Conservation (phyloP, 2,888 invertebrate species). For the Rhingia campestris region DNA sequence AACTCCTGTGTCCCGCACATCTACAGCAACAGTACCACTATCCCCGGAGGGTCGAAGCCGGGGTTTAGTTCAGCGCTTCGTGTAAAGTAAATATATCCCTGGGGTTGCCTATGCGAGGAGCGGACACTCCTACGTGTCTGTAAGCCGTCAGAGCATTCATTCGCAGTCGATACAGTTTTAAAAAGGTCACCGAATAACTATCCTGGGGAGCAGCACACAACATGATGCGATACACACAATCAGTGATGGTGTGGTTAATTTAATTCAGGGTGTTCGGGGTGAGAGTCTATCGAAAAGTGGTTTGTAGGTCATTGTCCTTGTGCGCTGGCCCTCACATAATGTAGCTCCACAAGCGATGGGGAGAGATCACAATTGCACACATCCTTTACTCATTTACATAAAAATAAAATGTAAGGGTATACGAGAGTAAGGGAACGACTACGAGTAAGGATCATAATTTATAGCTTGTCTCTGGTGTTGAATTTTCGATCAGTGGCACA, state of each 20-base stretch:
- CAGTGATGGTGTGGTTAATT: conserved; percentile 38
- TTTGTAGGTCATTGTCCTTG: conserved; percentile 72
- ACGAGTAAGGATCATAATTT: conserved; percentile 60
- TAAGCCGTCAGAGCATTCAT: conserved; percentile 31
- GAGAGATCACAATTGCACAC: conserved; percentile 32
- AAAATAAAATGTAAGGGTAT: conserved; percentile 14
- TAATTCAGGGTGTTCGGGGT: conserved; percentile 20
- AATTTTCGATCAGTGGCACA: conserved; percentile 50
- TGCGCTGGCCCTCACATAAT: conserved; percentile 55
- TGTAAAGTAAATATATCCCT: conserved; percentile 3
- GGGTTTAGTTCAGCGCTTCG: neutral
- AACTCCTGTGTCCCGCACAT: neutral
- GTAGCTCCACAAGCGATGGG: conserved; percentile 2
- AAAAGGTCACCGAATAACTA: conserved; percentile 46
- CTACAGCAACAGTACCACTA: conserved; percentile 17
- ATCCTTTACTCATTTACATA: conserved; percentile 56
- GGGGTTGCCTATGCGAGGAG: neutral
- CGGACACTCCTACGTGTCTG: conserved; percentile 55
- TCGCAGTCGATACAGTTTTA: conserved; percentile 40
- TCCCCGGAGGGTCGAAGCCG: conserved; percentile 25
- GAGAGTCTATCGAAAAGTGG: conserved; percentile 57
- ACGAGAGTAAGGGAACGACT: neutral
- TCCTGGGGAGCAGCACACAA: conserved; percentile 1
- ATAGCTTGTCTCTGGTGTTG: conserved; percentile 42
- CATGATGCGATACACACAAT: conserved; percentile 2